Evolutionary conservation across 2,797 vertebrate species (phyloP), one percentile per base, ranked within the genome.

Genomic region (Sebastes alutus): DNA sequence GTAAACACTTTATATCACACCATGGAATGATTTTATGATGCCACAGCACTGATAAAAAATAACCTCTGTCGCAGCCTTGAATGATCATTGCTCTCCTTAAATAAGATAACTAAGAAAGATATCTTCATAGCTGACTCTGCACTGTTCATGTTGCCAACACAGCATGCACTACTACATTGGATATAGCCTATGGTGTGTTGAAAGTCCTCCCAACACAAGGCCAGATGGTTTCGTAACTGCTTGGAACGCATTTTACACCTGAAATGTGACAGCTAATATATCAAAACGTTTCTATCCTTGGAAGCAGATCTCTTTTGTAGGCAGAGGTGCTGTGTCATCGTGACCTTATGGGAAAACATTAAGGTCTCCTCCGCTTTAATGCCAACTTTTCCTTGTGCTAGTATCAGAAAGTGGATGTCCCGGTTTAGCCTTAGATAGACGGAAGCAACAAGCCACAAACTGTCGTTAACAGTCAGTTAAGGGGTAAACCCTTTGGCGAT

Each of bases 261-360:
- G 58, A 52, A 52, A 27, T 22, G 6, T 33, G 18, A 29, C 74
- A 29, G 52, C 7, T 25, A n/a, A 9, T 61, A 25, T 16, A 30
- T 71, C 55, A 60, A 22, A 72, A 63, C 5, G 6, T 32, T 54
- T 65, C 59, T 55, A 18, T 55, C 12, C 8, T 68, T 20, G 20
- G 32, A 56, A 52, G 54, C 11, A 12, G 3, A 65, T 61, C 49
- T 68, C 10, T 63, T 66, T 35, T 76, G 55, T 63, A 14, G 25
- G 33, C 74, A 25, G 61, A 65, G n/a, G 23, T 68, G 29, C 72
- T 11, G 25, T 77, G 80, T 83, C 79, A 77, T 46, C 0, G 1
- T 46, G 73, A 77, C 69, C 14, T 27, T 14, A 27, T 7, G 27
- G 13, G 38, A n/a, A 49, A 58, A 42, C 52, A 60, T 29, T 68